Percentiles rank a stretch among this genome's conserved stretches.
phyloP scores from a whole-genome alignment of 2,113 vertebrate species.

The human (Homo sapiens) region GRCh38 chr17:34689501-34690000 shows the following conservation, averaged over 20 bases:
- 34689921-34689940: neutral
- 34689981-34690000: neutral
- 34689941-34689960: neutral
- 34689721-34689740: conserved; percentile 14
- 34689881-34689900: neutral
- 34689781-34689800: neutral
- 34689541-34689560: neutral
- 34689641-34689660: neutral
- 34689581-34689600: neutral
- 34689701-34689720: neutral
- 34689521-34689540: neutral
- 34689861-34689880: neutral
- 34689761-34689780: neutral
- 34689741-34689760: neutral
- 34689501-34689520: neutral
- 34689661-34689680: neutral
- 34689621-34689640: neutral
- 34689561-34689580: neutral
- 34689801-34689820: neutral
- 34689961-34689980: neutral
- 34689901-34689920: neutral
- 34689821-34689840: neutral
- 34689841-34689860: conserved; percentile 10
- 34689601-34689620: neutral
- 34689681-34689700: neutral